Percentiles rank a stretch among this genome's conserved stretches.
phyloP scores from a whole-genome alignment of 2,888 invertebrate genomes.

The Sarcophaga rosellei region DNA sequence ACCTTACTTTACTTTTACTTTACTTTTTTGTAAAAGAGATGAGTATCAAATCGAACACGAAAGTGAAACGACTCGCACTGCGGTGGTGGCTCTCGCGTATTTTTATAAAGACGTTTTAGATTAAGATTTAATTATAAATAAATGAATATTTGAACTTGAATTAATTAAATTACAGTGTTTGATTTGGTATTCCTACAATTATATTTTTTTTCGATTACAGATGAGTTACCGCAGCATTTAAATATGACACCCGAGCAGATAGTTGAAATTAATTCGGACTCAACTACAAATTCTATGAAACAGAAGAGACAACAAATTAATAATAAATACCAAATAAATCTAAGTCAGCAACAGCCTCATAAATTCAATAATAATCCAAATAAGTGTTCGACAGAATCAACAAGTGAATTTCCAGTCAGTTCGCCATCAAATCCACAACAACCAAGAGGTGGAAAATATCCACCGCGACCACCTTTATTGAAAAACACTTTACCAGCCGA shows the following conservation, averaged over 20 bases:
- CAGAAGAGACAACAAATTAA: constrained; percentile 66
- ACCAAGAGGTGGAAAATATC: constrained; percentile 72
- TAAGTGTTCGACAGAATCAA: constrained; percentile 72
- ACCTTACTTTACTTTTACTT: no score
- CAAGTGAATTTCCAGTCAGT: constrained; percentile 79
- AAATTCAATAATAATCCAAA: constrained; percentile 52
- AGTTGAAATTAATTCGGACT: constrained; percentile 70
- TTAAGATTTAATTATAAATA: no score
- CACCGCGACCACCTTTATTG: constrained; percentile 72
- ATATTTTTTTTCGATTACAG: no score
- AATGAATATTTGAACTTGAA: no score
- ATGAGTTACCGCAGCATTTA: constrained; percentile 5
- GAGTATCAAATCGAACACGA: no score
- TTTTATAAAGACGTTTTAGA: no score
- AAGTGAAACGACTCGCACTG: no score
- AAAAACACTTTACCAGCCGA: constrained; percentile 78
- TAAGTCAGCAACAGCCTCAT: constrained; percentile 60
- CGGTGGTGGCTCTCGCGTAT: no score
- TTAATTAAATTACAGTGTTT: no score
- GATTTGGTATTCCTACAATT: no score
- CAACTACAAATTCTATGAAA: constrained; percentile 69
- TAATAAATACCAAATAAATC: constrained; percentile 57
- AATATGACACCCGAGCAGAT: constrained; percentile 67
- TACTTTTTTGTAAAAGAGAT: no score
- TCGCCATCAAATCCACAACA: constrained; percentile 77